Conservation (phyloP, 1,140 invertebrate genomes). For the Idris sp. region DNA sequence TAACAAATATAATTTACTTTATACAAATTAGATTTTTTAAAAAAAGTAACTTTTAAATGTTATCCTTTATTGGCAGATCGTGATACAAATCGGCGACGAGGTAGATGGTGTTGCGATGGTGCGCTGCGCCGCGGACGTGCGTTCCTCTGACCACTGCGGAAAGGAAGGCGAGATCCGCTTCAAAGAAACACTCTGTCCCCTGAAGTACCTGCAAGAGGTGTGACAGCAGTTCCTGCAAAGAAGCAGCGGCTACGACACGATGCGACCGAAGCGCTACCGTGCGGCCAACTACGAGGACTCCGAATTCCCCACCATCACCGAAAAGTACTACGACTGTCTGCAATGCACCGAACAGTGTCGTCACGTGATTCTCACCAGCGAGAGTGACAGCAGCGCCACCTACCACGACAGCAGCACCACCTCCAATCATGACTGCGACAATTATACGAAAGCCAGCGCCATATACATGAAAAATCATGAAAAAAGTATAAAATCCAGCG, state of each 20-base stretch:
- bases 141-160: slow-evolving; percentile 86
- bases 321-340: slow-evolving; percentile 77
- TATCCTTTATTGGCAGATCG: no score
- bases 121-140: slow-evolving; percentile 90
- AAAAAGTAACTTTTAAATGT: no score
- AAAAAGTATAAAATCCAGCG: no score
- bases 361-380: slow-evolving; percentile 69
- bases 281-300: slow-evolving; percentile 64
- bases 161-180: slow-evolving; percentile 85
- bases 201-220: slow-evolving; percentile 91
- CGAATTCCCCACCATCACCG: slow-evolving; percentile 60
- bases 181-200: slow-evolving; percentile 82
- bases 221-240: slow-evolving; percentile 80
- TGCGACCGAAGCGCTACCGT: slow-evolving; percentile 65
- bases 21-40: no score
- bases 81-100: slow-evolving; percentile 92
- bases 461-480: no score
- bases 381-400: slow-evolving; percentile 53
- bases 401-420: slow-evolving; percentile 30
- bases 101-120: slow-evolving; percentile 95
- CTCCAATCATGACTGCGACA: neutral
- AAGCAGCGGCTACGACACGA: slow-evolving; percentile 45
- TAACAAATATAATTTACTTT: no score
- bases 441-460: no score
- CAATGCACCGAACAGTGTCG: slow-evolving; percentile 76